A percentile compares a stretch with the other conserved stretches of the same genome.
phyloP scores from a whole-genome alignment of 2,888 invertebrate species.

The Nomada fucata region DNA sequence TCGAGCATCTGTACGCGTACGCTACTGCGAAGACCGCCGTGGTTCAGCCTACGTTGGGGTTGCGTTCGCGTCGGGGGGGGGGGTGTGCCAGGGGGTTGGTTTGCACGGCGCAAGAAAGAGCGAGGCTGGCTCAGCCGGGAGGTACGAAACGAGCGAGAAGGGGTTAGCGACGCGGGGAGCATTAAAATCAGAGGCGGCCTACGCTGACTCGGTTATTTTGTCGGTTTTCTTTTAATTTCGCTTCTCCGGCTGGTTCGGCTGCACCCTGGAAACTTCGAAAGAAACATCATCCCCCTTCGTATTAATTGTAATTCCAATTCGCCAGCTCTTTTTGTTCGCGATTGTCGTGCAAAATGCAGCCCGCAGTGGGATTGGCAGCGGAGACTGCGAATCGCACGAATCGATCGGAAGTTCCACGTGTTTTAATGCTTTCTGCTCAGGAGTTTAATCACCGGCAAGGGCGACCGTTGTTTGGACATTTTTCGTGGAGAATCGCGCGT shows the following conservation, averaged over 20 bases:
- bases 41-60: slow-evolving; percentile 56
- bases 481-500: slow-evolving; percentile 15
- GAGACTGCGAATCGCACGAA: neutral
- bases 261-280: neutral
- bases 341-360: neutral
- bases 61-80: slow-evolving; percentile 16
- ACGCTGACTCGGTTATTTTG: slow-evolving; percentile 37
- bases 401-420: neutral
- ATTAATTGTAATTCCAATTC: slow-evolving; percentile 42
- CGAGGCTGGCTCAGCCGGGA: neutral
- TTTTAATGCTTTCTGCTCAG: neutral
- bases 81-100: slow-evolving; percentile 37
- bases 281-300: neutral
- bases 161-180: slow-evolving; percentile 26
- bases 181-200: slow-evolving; percentile 47
- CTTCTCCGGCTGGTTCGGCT: too few species aligned
- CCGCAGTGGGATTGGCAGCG: too few species aligned
- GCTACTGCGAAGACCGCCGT: slow-evolving; percentile 57
- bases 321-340: neutral
- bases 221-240: slow-evolving; percentile 19
- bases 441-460: slow-evolving; percentile 11
- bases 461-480: slow-evolving; percentile 2
- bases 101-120: slow-evolving; percentile 29
- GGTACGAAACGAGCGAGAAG: neutral
- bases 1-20: slow-evolving; percentile 55